These are phyloP conservation scores for Echinometra lucunter DNA, from an alignment of 53 echinoderm and acorn worm species.

Conservation along the genomic window DNA sequence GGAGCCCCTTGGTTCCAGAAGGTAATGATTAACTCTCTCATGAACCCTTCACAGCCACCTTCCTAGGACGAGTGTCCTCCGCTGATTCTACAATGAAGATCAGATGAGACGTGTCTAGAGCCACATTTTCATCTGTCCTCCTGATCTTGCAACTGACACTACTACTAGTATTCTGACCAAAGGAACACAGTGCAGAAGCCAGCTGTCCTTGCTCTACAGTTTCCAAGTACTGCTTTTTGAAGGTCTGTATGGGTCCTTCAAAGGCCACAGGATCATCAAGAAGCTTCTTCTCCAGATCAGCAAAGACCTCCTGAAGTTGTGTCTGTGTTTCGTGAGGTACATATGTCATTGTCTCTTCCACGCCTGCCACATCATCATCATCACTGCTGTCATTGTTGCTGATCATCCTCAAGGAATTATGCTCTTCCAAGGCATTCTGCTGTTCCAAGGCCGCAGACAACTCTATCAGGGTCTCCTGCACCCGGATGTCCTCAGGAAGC, in stretches of 20 bases:
- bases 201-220: not conserved
- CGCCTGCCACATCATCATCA: not conserved
- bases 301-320: conserved; percentile 1
- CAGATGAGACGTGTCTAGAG: not conserved
- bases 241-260: not conserved
- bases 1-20: too few relatives aligned
- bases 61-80: not conserved
- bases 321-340: not conserved
- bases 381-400: not conserved
- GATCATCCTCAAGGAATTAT: not conserved
- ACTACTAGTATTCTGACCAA: not conserved
- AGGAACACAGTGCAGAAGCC: conserved; percentile 24
- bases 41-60: not conserved
- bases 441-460: not conserved
- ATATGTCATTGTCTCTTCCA: not conserved
- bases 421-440: not conserved
- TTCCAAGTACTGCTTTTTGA: not conserved
- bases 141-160: not conserved
- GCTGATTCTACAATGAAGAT: not conserved
- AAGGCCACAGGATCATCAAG: conserved; percentile 31
- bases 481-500: not conserved
- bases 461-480: not conserved
- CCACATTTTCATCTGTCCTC: not conserved
- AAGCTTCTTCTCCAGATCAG: not conserved
- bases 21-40: too few relatives aligned